Base-by-base conservation (phyloP, 2,113 vertebrate genomes). In the Salvelinus fontinalis region DNA sequence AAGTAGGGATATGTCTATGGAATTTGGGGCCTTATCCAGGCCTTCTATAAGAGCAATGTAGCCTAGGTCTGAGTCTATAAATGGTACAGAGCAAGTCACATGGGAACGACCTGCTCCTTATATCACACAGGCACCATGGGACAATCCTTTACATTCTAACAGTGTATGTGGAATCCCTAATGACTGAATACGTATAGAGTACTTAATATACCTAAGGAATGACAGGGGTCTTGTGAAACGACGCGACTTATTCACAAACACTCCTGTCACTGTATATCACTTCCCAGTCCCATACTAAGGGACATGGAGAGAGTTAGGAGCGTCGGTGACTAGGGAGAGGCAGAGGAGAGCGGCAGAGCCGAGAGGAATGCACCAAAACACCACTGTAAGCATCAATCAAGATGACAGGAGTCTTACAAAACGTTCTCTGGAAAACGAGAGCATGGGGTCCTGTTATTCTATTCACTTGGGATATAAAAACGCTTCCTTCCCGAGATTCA, bases 361-460 rank as follows among this genome's bases (percentile, higher is more conserved):
- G 20, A 8, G 74, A 83, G 82, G 90, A 90, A 90, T 86, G 85
- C 74, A 84, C 39, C 8, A 65, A 89, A 89, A 89, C 72, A 79
- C 77, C 82, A 81, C 67, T 0, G 29, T n/a, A 34, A 77, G 39
- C 7, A 26, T 85, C 84, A 87, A 88, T 85, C 82, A 81, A 39
- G 13, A 62, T n/a, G 73, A 64, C 73, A 59, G 26, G 79, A 77
- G 78, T 78, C 71, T 73, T 48, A 59, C 31, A 81, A 85, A 71
- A 12, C 20, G 6, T 29, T 29, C 70, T 57, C 49, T 54, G 49
- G 39, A 70, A 29, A 13, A 20, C 44, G 49, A 34, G 51, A 29
- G 24, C 75, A 59, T 70, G 59, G 3, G 26, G 6, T 5, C 20
- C n/a, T 49, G 44, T 73, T 39, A 34, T 49, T 70, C 59, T 22